These are phyloP conservation scores for Neoarius graeffei DNA, from an alignment of 2,113 vertebrate genomes.

Conservation along the genomic window DNA sequence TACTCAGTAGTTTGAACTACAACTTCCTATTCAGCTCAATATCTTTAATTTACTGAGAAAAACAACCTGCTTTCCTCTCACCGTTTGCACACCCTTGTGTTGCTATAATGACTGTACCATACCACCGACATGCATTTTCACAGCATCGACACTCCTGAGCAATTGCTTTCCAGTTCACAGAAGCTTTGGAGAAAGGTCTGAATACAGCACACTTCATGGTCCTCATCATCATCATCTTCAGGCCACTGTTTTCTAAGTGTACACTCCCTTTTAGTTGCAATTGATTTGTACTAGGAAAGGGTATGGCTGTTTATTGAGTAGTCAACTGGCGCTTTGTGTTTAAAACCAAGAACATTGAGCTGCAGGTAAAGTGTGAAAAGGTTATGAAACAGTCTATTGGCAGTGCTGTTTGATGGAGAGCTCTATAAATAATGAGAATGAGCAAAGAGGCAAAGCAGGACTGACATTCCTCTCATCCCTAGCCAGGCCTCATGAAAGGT, in stretches of 20 bases:
- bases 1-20: background rate
- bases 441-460: constrained; percentile 54
- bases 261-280: background rate
- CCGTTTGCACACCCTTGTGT: background rate
- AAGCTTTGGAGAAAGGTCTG: constrained; percentile 45
- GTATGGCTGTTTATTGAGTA: constrained; percentile 8
- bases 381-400: constrained; percentile 55
- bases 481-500: constrained; percentile 15
- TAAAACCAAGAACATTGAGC: constrained; percentile 15
- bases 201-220: background rate
- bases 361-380: constrained; percentile 44
- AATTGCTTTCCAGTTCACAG: constrained; percentile 45
- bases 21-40: background rate
- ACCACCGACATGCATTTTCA: background rate
- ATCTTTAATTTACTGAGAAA: background rate
- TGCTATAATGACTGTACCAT: background rate
- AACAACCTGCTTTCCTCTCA: background rate
- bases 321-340: constrained; percentile 20
- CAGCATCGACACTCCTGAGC: constrained; percentile 31
- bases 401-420: constrained; percentile 35
- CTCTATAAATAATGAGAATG: constrained; percentile 59
- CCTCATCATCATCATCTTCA: background rate
- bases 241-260: too few species aligned
- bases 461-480: constrained; percentile 22
- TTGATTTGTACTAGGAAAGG: constrained; percentile 7